Conservation (phyloP, 2,797 vertebrate genomes). For the Holocentrus rufus region DNA sequence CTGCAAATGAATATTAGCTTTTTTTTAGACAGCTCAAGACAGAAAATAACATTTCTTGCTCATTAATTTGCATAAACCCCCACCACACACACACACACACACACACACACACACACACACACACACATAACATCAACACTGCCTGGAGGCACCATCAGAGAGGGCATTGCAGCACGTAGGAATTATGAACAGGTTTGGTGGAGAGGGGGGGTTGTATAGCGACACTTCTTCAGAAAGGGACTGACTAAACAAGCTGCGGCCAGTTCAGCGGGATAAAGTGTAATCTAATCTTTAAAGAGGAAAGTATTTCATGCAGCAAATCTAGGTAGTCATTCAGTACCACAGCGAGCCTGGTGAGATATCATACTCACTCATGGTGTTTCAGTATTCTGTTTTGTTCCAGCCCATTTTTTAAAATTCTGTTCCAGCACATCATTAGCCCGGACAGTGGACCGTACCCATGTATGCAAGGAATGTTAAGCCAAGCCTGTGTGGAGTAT, state of each 20-base stretch:
- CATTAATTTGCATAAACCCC: background rate
- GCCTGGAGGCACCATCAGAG: constrained; percentile 8
- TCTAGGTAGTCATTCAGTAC: background rate
- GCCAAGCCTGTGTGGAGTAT: constrained; percentile 17
- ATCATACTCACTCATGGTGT: background rate
- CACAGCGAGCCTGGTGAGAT: background rate
- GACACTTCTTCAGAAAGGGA: background rate
- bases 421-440: background rate
- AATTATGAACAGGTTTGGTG: background rate
- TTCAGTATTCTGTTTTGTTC: background rate
- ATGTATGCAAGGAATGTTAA: constrained; percentile 53
- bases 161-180: background rate
- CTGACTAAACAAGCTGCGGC: background rate
- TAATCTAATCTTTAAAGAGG: constrained; percentile 1
- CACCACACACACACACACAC: background rate
- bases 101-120: background rate
- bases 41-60: background rate
- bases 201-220: background rate
- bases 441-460: constrained; percentile 1
- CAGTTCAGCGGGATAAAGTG: background rate
- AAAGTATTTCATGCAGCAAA: background rate
- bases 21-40: too few relatives aligned
- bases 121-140: background rate
- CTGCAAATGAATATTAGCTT: too few relatives aligned
- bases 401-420: background rate